Conservation (phyloP, 2,113 vertebrate species). For the Danionella cerebrum region DNA sequence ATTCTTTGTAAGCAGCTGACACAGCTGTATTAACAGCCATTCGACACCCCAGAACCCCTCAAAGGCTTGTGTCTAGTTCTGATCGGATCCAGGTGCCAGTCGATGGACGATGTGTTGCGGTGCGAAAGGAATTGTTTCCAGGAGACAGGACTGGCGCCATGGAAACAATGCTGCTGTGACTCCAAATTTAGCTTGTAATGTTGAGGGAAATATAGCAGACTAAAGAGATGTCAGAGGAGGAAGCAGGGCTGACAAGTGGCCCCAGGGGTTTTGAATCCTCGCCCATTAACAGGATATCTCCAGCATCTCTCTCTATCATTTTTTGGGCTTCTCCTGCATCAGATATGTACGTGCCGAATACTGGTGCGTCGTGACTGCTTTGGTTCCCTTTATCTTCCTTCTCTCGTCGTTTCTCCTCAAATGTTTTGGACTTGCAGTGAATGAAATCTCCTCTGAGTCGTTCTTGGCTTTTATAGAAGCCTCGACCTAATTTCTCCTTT, state of each 20-base stretch:
- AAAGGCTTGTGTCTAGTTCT: neutral
- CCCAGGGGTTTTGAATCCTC: conserved; percentile 6
- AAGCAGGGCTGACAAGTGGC: neutral
- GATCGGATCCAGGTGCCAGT: conserved; percentile 5
- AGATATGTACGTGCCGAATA: conserved; percentile 18
- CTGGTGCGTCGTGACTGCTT: neutral
- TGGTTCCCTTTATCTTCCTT: neutral
- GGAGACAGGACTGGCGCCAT: conserved; percentile 35
- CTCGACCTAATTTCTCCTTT: neutral
- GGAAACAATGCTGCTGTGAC: conserved; percentile 24
- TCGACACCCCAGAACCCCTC: neutral
- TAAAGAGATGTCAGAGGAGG: conserved; percentile 9
- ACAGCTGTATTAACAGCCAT: conserved; percentile 5
- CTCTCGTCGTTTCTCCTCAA: neutral
- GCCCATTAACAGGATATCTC: conserved; percentile 14
- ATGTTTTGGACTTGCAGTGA: neutral
- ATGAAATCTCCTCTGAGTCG: neutral
- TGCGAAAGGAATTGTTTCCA: conserved; percentile 7
- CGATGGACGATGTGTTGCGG: neutral
- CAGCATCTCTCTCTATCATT: conserved; percentile 2
- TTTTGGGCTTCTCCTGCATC: neutral
- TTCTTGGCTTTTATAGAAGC: neutral
- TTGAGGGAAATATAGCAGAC: conserved; percentile 6
- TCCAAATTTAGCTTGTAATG: neutral
- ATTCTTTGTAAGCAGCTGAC: neutral